Percentiles rank a stretch among this genome's conserved stretches.
These are phyloP conservation scores for Ptychodera flava DNA, from an alignment of 35 echinoderm and acorn worm genomes.

Conservation along the genomic window DNA sequence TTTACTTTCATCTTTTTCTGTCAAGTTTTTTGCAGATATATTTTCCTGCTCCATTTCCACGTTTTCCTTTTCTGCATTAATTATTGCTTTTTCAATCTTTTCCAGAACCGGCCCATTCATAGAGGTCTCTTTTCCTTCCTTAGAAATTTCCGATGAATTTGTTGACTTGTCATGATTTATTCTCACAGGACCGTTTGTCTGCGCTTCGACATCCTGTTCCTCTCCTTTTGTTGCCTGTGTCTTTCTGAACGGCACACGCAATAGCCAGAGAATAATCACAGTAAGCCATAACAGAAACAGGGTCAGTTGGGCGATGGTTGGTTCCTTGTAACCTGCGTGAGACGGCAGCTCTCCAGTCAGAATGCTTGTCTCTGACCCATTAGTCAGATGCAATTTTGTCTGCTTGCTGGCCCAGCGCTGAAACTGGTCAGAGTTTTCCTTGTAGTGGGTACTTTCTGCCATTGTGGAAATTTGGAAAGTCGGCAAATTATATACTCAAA, in stretches of 20 bases:
- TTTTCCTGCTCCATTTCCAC: not conserved
- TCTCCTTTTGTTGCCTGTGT: not conserved
- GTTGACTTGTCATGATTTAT: not conserved
- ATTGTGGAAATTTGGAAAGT: too few species aligned
- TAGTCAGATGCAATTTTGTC: not conserved
- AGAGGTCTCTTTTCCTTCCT: not conserved
- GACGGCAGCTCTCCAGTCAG: not conserved
- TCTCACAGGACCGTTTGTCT: not conserved
- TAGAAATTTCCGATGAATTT: not conserved
- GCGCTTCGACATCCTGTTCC: not conserved
- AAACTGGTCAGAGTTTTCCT: not conserved
- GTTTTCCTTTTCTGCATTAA: not conserved
- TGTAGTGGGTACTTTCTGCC: too few species aligned
- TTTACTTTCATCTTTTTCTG: not conserved
- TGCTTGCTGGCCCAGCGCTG: not conserved
- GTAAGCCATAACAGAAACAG: slow-evolving; percentile 45
- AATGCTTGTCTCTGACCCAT: not conserved
- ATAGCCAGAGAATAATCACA: slow-evolving; percentile 17
- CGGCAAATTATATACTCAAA: too few species aligned
- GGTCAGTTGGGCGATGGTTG: slow-evolving; percentile 36
- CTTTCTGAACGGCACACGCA: slow-evolving; percentile 11
- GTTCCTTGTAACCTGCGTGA: slow-evolving; percentile 9
- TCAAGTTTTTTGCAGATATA: not conserved
- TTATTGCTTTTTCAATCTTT: not conserved
- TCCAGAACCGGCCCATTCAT: not conserved